Percentiles rank a stretch among this genome's conserved stretches.
These are phyloP conservation scores for Euura lappo DNA, from an alignment of 1,140 invertebrate species.

Conservation along the genomic window DNA sequence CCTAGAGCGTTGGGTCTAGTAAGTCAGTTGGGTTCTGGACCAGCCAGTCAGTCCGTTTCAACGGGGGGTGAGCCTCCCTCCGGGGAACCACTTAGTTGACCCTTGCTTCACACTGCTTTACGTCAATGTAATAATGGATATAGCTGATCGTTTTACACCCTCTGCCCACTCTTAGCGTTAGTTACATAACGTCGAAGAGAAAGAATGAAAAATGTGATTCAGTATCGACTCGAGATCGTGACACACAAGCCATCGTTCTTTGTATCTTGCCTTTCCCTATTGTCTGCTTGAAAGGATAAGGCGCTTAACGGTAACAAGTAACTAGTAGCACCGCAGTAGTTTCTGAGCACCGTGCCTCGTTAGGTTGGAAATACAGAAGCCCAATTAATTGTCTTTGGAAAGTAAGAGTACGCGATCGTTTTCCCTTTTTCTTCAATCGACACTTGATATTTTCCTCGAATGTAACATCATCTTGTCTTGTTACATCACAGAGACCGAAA, in stretches of 20 bases:
- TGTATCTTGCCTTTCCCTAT: background rate
- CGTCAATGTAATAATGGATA: slow-evolving; percentile 19
- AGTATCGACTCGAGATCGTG: background rate
- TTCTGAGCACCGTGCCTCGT: background rate
- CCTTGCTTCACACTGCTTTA: slow-evolving; percentile 12
- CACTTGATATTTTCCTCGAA: background rate
- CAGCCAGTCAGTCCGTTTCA: slow-evolving; percentile 19
- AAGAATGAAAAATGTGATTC: background rate
- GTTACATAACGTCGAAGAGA: background rate
- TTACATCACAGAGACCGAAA: too few relatives aligned
- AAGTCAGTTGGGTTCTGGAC: background rate
- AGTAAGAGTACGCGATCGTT: background rate
- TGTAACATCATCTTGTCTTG: background rate
- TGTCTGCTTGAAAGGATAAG: background rate
- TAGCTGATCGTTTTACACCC: slow-evolving; percentile 27
- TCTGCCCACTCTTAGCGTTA: background rate
- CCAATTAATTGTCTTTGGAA: slow-evolving; percentile 7
- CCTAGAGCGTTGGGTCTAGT: slow-evolving; percentile 8
- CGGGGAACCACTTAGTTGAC: slow-evolving; percentile 29
- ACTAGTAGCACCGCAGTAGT: background rate
- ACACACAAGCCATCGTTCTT: background rate
- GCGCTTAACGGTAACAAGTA: background rate
- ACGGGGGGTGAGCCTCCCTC: slow-evolving; percentile 28
- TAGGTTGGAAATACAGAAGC: background rate
- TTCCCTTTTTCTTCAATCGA: background rate